These are phyloP conservation scores for Cossypha polioptera DNA, from an alignment of 2,797 vertebrate species.

Conservation along the genomic window DNA sequence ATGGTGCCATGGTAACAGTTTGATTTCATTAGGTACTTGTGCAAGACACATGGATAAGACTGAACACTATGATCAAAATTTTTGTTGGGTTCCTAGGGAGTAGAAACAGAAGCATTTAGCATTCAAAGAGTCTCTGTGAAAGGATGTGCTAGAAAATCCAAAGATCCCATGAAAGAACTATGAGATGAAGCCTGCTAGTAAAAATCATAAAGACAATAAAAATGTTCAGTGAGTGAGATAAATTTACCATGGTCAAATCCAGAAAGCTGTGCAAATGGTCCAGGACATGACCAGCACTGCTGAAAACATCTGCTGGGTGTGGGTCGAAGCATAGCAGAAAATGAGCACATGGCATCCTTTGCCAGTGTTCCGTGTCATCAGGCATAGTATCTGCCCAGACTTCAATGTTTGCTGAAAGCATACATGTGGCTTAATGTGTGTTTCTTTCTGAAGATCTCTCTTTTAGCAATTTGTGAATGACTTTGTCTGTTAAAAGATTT, in stretches of 20 bases:
- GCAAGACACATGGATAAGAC: neutral
- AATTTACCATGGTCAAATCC: neutral
- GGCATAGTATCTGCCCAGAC: accelerated
- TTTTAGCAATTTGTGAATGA: neutral
- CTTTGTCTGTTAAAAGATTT: neutral
- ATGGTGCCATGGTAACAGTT: neutral
- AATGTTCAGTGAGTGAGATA: neutral
- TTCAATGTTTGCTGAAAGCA: neutral
- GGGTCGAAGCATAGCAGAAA: neutral
- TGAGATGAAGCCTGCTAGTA: neutral
- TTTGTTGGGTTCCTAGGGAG: neutral
- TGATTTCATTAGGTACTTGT: neutral
- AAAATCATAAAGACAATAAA: neutral
- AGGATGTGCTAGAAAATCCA: neutral
- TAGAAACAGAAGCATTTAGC: neutral
- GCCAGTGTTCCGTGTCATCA: neutral
- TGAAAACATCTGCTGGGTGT: neutral
- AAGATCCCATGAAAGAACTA: neutral
- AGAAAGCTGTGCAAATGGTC: neutral
- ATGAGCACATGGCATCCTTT: neutral
- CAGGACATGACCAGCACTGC: neutral
- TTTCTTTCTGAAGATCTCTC: neutral
- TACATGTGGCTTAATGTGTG: accelerated
- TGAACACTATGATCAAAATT: neutral
- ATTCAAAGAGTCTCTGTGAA: neutral